Percentiles rank a stretch among this genome's conserved stretches.
Conservation (phyloP, 1,140 invertebrate genomes). For the Polypedilum vanderplanki region DNA sequence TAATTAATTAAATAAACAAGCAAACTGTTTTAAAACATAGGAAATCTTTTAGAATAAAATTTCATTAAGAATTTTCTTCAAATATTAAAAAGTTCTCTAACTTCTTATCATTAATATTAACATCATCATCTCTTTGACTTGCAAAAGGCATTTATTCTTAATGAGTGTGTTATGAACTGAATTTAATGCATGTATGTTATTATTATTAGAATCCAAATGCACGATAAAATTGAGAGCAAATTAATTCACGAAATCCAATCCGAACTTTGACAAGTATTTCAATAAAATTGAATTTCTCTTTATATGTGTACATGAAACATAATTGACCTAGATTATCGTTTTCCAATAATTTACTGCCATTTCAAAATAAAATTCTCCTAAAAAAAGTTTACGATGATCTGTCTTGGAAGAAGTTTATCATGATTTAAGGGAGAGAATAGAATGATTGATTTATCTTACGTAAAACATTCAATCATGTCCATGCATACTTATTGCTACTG, state of each 20-base stretch:
- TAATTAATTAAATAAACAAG: too few species aligned
- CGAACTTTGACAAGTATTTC: neutral
- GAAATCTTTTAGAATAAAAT: too few species aligned
- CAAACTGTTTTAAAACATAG: too few species aligned
- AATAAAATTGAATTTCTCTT: too few species aligned
- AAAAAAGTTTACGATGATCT: too few species aligned
- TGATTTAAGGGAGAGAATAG: neutral
- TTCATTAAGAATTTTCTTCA: too few species aligned
- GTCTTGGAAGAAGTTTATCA: too few species aligned
- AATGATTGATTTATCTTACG: slow-evolving; percentile 1
- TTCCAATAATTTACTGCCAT: neutral
- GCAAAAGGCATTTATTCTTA: neutral
- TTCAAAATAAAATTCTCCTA: too few species aligned
- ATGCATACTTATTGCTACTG: slow-evolving; percentile 7
- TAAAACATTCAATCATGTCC: slow-evolving; percentile 19
- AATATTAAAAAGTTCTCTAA: too few species aligned
- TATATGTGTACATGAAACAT: neutral
- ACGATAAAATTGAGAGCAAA: neutral
- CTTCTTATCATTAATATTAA: too few species aligned
- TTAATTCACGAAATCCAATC: too few species aligned
- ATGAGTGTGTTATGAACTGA: neutral
- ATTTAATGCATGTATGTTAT: neutral
- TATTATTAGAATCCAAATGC: neutral
- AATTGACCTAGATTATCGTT: neutral
- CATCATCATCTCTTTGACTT: too few species aligned